Evolutionary conservation across 2,888 invertebrate genomes (phyloP).

Genomic region (Troglohyphantes excavatus): DNA sequence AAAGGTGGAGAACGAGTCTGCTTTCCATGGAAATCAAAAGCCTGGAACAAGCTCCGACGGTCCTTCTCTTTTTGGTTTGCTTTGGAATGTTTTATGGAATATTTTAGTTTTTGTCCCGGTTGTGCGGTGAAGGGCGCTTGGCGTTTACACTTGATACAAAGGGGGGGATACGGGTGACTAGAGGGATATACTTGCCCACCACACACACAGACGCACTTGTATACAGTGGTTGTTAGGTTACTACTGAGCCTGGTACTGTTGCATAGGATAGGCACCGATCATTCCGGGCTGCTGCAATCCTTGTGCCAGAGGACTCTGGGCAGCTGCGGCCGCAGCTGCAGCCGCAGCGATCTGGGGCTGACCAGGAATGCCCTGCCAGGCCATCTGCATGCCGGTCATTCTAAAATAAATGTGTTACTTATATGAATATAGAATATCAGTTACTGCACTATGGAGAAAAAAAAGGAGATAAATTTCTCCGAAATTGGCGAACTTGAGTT

Average conservation of each 20-base stretch:
- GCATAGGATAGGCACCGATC: slow-evolving; percentile 84
- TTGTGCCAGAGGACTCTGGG: slow-evolving; percentile 82
- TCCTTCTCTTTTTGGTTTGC: slow-evolving; percentile 13
- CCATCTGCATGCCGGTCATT: slow-evolving; percentile 83
- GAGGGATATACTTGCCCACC: slow-evolving; percentile 42
- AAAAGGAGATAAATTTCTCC: too few species aligned
- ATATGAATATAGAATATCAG: too few species aligned
- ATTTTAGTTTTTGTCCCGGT: slow-evolving; percentile 18
- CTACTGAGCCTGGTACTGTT: slow-evolving; percentile 81
- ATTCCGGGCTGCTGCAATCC: slow-evolving; percentile 84
- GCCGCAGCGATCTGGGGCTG: slow-evolving; percentile 79
- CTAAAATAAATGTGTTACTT: too few species aligned
- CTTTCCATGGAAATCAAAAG: slow-evolving; percentile 34
- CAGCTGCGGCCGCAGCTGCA: slow-evolving; percentile 87
- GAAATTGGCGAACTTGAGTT: too few species aligned
- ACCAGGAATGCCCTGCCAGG: slow-evolving; percentile 84
- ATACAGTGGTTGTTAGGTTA: slow-evolving; percentile 37
- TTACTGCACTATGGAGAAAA: too few species aligned
- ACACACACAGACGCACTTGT: slow-evolving; percentile 57
- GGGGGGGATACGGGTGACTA: slow-evolving; percentile 77
- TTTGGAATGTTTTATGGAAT: slow-evolving; percentile 22
- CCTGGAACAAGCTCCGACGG: slow-evolving; percentile 27
- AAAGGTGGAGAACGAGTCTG: slow-evolving; percentile 8
- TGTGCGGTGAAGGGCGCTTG: slow-evolving; percentile 73
- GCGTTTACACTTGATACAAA: slow-evolving; percentile 38